Evolutionary conservation across 1,140 invertebrate genomes (phyloP).

Genomic region (Pissodes strobi): DNA sequence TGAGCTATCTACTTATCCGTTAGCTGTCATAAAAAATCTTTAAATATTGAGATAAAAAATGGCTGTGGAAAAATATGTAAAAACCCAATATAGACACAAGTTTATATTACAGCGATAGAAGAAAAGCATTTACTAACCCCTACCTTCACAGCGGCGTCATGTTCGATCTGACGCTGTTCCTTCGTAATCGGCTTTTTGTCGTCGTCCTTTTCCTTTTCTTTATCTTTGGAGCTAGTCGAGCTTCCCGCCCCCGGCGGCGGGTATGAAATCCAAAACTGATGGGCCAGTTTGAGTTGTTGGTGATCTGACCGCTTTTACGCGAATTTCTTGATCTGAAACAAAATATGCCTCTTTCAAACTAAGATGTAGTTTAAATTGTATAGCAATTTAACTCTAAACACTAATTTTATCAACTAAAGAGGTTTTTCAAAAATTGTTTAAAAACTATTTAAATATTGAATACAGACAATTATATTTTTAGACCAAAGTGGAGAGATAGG

Average conservation of each 20-base stretch:
- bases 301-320: neutral
- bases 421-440: too few species aligned
- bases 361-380: too few species aligned
- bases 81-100: neutral
- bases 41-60: too few species aligned
- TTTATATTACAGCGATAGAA: conserved; percentile 48
- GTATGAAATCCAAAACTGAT: conserved; percentile 74
- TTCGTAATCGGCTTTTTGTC: conserved; percentile 45
- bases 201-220: conserved; percentile 49
- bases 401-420: too few species aligned
- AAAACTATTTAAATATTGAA: too few species aligned
- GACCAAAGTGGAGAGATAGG: too few species aligned
- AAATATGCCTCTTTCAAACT: too few species aligned
- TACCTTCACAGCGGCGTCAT: conserved; percentile 37
- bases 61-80: too few species aligned
- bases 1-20: neutral
- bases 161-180: conserved; percentile 52
- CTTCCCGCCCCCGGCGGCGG: conserved; percentile 66
- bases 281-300: conserved; percentile 59
- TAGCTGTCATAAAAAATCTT: neutral
- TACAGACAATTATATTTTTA: too few species aligned
- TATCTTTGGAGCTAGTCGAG: conserved; percentile 51
- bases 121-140: conserved; percentile 27
- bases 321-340: conserved; percentile 1
- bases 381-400: too few species aligned